Evolutionary conservation across 1,140 invertebrate genomes (phyloP).

Genomic region (Saccostrea glomerata): DNA sequence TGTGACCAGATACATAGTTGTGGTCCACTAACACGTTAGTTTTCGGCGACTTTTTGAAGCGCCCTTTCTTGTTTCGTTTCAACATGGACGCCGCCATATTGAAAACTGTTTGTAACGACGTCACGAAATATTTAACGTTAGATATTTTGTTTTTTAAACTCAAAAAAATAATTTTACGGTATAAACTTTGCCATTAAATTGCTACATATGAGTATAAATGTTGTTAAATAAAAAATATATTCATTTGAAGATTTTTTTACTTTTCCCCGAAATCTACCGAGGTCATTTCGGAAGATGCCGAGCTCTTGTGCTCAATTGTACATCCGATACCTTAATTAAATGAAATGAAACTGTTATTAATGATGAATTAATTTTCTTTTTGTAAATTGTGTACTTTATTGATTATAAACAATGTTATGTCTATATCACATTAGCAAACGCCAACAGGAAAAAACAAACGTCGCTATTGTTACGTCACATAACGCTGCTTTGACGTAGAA

Average conservation of each 20-base stretch:
- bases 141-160: not conserved
- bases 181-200: not conserved
- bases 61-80: slow-evolving; percentile 3
- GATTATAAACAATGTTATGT: too few relatives aligned
- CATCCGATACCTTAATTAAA: not conserved
- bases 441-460: too few relatives aligned
- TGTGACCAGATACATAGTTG: not conserved
- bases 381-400: too few relatives aligned
- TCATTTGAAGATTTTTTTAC: not conserved
- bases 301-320: not conserved
- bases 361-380: too few relatives aligned
- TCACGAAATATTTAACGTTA: not conserved
- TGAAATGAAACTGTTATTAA: too few relatives aligned
- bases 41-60: not conserved
- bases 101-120: slow-evolving; percentile 17
- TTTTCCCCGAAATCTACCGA: not conserved
- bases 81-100: not conserved
- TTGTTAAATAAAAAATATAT: not conserved
- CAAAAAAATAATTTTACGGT: not conserved
- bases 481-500: too few relatives aligned
- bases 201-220: not conserved
- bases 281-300: not conserved
- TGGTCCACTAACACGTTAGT: not conserved
- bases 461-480: too few relatives aligned
- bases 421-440: too few relatives aligned